Percentiles rank a stretch among this genome's conserved stretches.
Conservation (phyloP, 2,113 vertebrate genomes). For the Sylvilagus bachmani region DNA sequence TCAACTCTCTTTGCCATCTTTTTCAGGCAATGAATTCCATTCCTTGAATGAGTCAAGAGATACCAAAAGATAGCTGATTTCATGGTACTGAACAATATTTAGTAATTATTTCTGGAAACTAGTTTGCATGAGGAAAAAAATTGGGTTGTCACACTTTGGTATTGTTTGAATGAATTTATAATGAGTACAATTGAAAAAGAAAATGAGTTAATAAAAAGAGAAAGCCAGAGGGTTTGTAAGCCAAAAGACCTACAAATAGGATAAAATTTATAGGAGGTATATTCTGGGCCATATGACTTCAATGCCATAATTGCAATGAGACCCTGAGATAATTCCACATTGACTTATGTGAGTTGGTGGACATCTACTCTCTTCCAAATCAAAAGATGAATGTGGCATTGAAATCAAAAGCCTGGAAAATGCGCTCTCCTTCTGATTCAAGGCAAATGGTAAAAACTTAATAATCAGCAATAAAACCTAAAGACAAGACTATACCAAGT, state of each 20-base stretch:
- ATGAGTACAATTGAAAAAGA: neutral
- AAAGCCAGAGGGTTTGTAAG: neutral
- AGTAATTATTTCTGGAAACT: neutral
- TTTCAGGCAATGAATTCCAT: neutral
- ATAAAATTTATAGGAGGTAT: neutral
- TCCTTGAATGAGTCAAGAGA: neutral
- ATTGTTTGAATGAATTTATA: slow-evolving; percentile 1
- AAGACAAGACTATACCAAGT: neutral
- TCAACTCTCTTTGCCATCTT: neutral
- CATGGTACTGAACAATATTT: neutral
- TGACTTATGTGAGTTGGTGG: neutral
- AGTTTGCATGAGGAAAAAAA: neutral
- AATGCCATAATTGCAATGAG: neutral
- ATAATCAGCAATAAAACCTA: neutral
- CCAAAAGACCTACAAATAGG: neutral
- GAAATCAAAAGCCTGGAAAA: neutral
- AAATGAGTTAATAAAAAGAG: neutral
- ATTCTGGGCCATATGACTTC: neutral
- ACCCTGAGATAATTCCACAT: neutral
- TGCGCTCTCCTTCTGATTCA: neutral
- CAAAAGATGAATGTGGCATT: neutral
- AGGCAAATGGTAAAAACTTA: neutral
- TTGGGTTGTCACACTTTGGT: neutral
- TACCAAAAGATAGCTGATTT: neutral
- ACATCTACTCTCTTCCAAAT: neutral